phyloP scores from a whole-genome alignment of 2,113 vertebrate species.

The Empidonax traillii region DNA sequence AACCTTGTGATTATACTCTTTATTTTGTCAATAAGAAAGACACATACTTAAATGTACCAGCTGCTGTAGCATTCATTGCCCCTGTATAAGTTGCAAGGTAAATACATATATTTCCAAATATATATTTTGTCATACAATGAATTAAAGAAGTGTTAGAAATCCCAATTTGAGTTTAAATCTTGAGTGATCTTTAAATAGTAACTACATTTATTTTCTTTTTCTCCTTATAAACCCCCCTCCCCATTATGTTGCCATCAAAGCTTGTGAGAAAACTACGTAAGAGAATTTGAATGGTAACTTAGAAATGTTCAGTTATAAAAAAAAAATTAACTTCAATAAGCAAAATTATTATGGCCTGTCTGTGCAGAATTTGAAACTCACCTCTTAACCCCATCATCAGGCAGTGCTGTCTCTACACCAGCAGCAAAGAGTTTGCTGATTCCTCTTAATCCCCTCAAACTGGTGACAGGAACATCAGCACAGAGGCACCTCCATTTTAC shows the following conservation, averaged over 20 bases:
- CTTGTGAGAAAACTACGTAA: neutral
- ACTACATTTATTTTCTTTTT: neutral
- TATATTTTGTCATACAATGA: neutral
- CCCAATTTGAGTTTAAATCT: neutral
- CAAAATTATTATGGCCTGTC: neutral
- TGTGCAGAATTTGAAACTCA: too few relatives aligned
- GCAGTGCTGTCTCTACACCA: neutral
- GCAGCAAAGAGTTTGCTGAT: neutral
- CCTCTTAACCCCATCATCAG: neutral
- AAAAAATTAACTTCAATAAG: neutral
- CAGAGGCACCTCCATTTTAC: neutral
- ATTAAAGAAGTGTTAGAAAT: neutral
- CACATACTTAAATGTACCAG: too few relatives aligned
- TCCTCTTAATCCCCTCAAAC: neutral
- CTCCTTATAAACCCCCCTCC: neutral
- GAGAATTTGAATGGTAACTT: fast-evolving
- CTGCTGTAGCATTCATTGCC: too few relatives aligned
- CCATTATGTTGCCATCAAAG: neutral
- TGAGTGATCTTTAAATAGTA: too few relatives aligned
- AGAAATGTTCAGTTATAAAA: neutral
- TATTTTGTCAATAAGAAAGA: too few relatives aligned
- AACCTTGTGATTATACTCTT: too few relatives aligned
- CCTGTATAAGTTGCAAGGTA: neutral
- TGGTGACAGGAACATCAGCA: neutral
- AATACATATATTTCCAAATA: neutral